Base-by-base conservation (phyloP, 2,797 vertebrate genomes). In the Tokudaia tokunoshimensis region DNA sequence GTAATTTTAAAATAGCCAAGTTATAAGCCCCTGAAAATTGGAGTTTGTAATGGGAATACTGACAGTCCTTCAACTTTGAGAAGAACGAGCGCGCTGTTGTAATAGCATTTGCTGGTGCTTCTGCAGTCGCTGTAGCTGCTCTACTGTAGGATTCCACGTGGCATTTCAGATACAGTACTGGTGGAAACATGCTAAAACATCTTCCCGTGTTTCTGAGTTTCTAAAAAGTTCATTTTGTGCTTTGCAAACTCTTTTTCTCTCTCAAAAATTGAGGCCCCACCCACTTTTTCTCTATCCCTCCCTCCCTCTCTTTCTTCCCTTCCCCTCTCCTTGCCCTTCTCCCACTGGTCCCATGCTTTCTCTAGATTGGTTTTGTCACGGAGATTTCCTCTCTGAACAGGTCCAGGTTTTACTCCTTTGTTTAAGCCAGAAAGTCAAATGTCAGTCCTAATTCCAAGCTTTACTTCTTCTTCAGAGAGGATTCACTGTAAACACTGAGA, bases 1-100 rank as follows among this genome's bases (percentile, higher is more conserved):
- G 97, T 85, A 88, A 97, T 97, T 98, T 98, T 96, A 96, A 98
- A 98, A 98, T 94, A 95, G 88, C 94, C 95, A 98, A 96, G 95
- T 94, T 76, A 98, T 95, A 98, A 98, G 97, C 61, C 93, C 89
- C 78, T 86, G 96, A 98, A 98, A 98, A 97, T 95, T 97, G 96
- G 87, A 97, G 93, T 94, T 97, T 90, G 59, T 97, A 97, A 97
- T 95, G 94, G 97, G 98, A 98, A 95, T 83, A 92, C 13, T 91
- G 89, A 91, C 97, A 98, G 94, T 84, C 87, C 37, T 87, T 97
- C 96, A 97, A 94, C 96, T 93, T 97, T 93, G 41, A 93, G 93
- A 76, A 97, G 97, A 95, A 96, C 19, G 34, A 86, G 97, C 65
- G 74, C 44, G 31, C 55, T 86, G 29, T 76, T 63, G 20, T 52